Evolutionary conservation across 2,888 invertebrate species (phyloP), one percentile per base, ranked within the genome.

Genomic region (Bombylius discolor): DNA sequence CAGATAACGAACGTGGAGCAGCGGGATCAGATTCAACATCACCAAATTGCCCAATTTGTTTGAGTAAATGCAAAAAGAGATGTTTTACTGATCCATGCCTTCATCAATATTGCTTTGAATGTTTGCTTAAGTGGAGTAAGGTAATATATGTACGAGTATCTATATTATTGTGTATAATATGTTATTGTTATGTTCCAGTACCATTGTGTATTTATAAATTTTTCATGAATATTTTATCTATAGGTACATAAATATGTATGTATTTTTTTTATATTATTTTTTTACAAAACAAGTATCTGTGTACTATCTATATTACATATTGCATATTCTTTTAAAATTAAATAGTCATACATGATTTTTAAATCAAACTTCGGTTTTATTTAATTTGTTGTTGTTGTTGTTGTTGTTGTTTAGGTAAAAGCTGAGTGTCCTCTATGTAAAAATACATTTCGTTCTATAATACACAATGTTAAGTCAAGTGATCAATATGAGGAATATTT

Each of bases 371-470:
- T 23, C 23, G 23, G 23, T 23, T 23, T 23, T 23, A 23, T 23
- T 23, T 23, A 23, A 23, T 23, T 23, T 23, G n/a, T n/a, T n/a
- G n/a, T 39, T 39, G 6, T 42, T 42, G 4, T 11, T 33, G 4
- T 52, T 33, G 5, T 36, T 52, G 44, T 32, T 57, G 78, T 77
- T 7, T 69, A 88, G 87, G 87, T 94, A 13, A 95, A 94, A 75
- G 83, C 93, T 0, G 93, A 89, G 68, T 95, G 95, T 72, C 97
- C 97, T 0, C 76, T 97, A 1, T 97, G 97, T 73, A 96, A 97
- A 69, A 89, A 92, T 69, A 80, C 83, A 5, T 96, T 96, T 71
- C 87, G 85, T 64, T 87, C 88, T 8, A 96, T 96, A 57, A 89
- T 95, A 59, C 92, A 95, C 74, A 94, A 92, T 80, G 89, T 95